Conservation (phyloP, 2,113 vertebrate species). For the Holacanthus passer region DNA sequence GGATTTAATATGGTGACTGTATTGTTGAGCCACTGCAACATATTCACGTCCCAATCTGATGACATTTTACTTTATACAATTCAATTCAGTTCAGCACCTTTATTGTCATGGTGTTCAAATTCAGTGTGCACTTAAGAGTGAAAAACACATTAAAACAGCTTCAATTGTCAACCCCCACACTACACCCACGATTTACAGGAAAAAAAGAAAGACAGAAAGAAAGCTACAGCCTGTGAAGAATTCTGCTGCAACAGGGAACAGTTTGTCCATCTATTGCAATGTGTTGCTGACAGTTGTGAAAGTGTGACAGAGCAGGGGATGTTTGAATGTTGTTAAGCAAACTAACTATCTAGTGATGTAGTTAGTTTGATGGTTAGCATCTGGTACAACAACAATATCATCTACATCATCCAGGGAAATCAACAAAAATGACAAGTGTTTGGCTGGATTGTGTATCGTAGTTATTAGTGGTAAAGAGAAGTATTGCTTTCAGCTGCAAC, state of each 20-base stretch:
- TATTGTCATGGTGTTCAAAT: neutral
- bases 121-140: neutral
- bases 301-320: neutral
- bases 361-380: neutral
- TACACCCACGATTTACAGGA: slow-evolving; percentile 20
- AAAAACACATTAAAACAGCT: slow-evolving; percentile 23
- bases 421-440: neutral
- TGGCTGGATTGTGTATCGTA: neutral
- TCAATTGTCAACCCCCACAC: slow-evolving; percentile 33
- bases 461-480: neutral
- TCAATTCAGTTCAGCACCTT: slow-evolving; percentile 10
- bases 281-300: neutral
- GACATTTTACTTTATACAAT: neutral
- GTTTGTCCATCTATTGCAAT: neutral
- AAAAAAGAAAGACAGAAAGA: neutral
- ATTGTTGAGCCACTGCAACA: neutral
- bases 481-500: neutral
- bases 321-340: neutral
- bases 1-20: neutral
- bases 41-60: neutral
- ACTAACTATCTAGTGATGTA: no score
- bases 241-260: slow-evolving; percentile 3
- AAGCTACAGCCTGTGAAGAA: slow-evolving; percentile 7
- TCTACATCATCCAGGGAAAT: no score
- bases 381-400: no score